These are phyloP conservation scores for Mycteria americana DNA, from an alignment of 2,797 vertebrate genomes.

Conservation along the genomic window DNA sequence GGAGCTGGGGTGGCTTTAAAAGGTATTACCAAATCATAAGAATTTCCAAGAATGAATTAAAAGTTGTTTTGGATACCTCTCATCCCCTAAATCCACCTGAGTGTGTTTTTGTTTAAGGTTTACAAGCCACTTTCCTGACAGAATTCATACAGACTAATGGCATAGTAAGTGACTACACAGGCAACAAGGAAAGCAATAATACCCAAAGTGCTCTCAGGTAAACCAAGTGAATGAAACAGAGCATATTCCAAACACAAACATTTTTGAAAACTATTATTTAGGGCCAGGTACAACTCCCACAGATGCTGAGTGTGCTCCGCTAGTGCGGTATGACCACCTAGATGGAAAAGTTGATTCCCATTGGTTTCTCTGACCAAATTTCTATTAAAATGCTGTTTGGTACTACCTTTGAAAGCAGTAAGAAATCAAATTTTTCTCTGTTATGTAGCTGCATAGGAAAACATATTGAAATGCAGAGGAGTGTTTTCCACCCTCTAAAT, in stretches of 20 bases:
- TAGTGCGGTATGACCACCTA: neutral
- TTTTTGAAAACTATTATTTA: neutral
- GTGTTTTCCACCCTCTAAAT: constrained; percentile 34
- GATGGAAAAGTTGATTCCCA: neutral
- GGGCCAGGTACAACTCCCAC: neutral
- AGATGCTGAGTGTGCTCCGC: neutral
- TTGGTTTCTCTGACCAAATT: neutral
- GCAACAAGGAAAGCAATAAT: neutral
- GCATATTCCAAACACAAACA: neutral
- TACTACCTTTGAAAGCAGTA: neutral
- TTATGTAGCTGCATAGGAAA: neutral
- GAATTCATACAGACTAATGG: neutral
- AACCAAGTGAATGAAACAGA: neutral
- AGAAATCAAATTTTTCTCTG: constrained; percentile 6
- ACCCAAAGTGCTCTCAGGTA: neutral
- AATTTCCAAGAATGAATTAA: neutral
- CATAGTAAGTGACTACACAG: neutral
- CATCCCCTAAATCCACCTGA: neutral
- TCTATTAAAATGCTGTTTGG: neutral
- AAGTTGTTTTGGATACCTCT: neutral
- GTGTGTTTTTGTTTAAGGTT: neutral
- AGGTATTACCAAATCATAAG: neutral
- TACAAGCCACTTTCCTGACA: neutral
- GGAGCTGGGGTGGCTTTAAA: neutral
- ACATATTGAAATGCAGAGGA: constrained; percentile 28